These are phyloP conservation scores for Andrena minutula DNA, from an alignment of 2,888 invertebrate genomes.

Conservation along the genomic window DNA sequence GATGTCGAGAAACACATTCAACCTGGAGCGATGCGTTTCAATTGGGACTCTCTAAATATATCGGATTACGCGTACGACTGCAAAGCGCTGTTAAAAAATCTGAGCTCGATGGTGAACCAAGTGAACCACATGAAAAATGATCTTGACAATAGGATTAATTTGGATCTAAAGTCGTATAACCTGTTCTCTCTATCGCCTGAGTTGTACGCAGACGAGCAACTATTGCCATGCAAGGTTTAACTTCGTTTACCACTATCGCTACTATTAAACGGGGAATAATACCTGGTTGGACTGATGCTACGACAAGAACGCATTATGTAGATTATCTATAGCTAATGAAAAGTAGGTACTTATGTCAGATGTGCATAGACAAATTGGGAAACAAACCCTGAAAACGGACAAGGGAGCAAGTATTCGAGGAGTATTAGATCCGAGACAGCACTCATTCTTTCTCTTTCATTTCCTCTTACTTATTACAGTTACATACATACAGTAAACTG, in stretches of 20 bases:
- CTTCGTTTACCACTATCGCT: no score
- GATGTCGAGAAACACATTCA: slow-evolving; percentile 91
- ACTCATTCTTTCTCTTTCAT: no score
- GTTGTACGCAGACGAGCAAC: slow-evolving; percentile 38
- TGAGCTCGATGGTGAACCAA: slow-evolving; percentile 89
- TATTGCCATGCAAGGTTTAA: slow-evolving; percentile 74
- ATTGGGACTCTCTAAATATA: slow-evolving; percentile 95
- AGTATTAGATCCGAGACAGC: no score
- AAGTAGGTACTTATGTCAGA: no score
- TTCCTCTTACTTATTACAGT: no score
- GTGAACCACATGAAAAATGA: slow-evolving; percentile 86
- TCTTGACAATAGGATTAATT: slow-evolving; percentile 75
- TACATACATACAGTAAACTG: no score
- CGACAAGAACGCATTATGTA: no score
- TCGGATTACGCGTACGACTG: slow-evolving; percentile 89
- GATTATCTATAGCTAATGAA: no score
- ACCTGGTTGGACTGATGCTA: no score
- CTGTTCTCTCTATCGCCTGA: slow-evolving; percentile 68
- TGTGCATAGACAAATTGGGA: no score
- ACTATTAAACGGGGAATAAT: neutral
- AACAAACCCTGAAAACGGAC: no score
- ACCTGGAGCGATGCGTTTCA: slow-evolving; percentile 93
- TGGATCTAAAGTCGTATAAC: slow-evolving; percentile 77
- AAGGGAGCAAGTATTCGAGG: no score
- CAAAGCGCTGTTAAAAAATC: slow-evolving; percentile 86